phyloP scores from a whole-genome alignment of 2,888 invertebrate species.

The Drosophila barbarae region DNA sequence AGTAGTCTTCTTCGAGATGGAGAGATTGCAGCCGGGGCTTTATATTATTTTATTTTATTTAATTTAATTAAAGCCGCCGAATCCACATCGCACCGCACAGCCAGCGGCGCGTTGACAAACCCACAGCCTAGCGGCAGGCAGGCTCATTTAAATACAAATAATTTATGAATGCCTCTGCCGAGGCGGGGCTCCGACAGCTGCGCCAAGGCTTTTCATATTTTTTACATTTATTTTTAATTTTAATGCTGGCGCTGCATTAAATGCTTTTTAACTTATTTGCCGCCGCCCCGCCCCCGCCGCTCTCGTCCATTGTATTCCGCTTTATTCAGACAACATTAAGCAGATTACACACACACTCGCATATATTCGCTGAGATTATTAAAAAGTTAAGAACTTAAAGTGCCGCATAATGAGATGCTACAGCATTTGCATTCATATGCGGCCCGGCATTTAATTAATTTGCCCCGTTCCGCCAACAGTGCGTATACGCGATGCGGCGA shows the following conservation, averaged over 20 bases:
- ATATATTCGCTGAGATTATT: slow-evolving; percentile 45
- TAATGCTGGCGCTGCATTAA: slow-evolving; percentile 46
- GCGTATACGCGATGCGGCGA: slow-evolving; percentile 44
- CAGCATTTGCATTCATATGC: slow-evolving; percentile 64
- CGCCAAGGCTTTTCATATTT: slow-evolving; percentile 44
- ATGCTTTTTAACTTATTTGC: slow-evolving; percentile 45
- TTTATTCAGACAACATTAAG: slow-evolving; percentile 42
- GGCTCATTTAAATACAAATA: slow-evolving; percentile 46
- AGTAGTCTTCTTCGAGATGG: slow-evolving; percentile 12
- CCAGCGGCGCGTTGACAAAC: slow-evolving; percentile 34
- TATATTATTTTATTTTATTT: slow-evolving; percentile 31
- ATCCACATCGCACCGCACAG: not conserved
- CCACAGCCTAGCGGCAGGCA: slow-evolving; percentile 41
- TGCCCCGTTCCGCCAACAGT: slow-evolving; percentile 23
- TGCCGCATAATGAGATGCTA: slow-evolving; percentile 59
- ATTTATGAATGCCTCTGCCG: slow-evolving; percentile 46
- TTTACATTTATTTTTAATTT: slow-evolving; percentile 47
- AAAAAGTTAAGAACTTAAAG: slow-evolving; percentile 69
- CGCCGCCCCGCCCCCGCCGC: slow-evolving; percentile 2
- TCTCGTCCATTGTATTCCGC: slow-evolving; percentile 27
- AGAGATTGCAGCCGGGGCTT: slow-evolving; percentile 3
- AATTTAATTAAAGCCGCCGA: slow-evolving; percentile 38
- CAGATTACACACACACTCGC: slow-evolving; percentile 29
- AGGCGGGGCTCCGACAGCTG: slow-evolving; percentile 24
- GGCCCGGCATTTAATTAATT: slow-evolving; percentile 63